Base-by-base conservation (phyloP, 2,888 invertebrate species). In the Tenthredo notha region DNA sequence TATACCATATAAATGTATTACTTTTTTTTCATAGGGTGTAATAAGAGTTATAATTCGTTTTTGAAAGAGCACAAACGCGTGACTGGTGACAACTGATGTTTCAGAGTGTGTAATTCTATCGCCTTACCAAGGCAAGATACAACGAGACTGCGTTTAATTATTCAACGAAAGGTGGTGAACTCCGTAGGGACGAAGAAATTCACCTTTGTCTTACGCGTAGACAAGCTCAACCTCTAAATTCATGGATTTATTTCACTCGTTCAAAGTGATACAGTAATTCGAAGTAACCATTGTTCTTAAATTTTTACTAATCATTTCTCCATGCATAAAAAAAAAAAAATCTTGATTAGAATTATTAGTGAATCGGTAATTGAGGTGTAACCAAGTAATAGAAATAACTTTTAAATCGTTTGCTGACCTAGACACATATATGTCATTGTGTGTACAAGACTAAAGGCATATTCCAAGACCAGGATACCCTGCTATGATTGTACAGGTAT, bases 61-160 rank as follows among this genome's bases (percentile, higher is more conserved):
- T 29, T 37, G 21, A 54, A 54, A 47, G 15, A 47, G 43, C 7
- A 18, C 21, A 2, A 15, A n/a, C 54, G 33, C 61, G 40, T 58
- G 58, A 80, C 61, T 80, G 80, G 80, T 50, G 80, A 61, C 58
- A 80, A 61, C 58, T 40, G 80, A 61, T 21, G 61, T 80, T 80
- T 58, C 21, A 21, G 61, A 61, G 80, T 37, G 80, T 80, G 61
- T 61, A 80, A 80, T 80, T 80, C 61, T 40, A 12, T 80, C 33
- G 29, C 47, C 29, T n/a, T 25, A 50, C 25, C 37, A 6, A 43
- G 40, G 12, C 37, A 21, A 61, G 58, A 80, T 61, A 61, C 40
- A 50, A 61, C 15, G 61, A 80, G 50, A 80, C 58, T 50, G 80
- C 5, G 40, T 61, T 80, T 61, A 37, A 80, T 80, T 80, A 80